Evolutionary conservation across 2,797 vertebrate genomes (phyloP).

Genomic region (Pseudopleuronectes americanus): DNA sequence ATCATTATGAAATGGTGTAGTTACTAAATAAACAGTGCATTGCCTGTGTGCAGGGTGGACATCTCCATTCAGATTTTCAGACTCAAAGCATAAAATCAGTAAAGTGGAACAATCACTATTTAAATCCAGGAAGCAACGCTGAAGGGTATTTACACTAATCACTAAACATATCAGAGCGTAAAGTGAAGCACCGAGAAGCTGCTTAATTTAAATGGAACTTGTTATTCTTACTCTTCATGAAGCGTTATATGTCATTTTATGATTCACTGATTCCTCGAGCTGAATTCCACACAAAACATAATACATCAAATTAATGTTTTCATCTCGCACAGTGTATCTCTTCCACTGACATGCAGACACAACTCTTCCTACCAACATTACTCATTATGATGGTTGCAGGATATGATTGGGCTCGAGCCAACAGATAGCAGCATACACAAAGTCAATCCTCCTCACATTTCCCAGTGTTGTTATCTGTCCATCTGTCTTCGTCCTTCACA

Average conservation of each 20-base stretch:
- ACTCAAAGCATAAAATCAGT: no score
- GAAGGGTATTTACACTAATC: no score
- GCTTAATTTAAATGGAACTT: no score
- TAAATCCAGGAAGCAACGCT: no score
- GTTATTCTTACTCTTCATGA: conserved; percentile 27
- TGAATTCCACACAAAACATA: conserved; percentile 25
- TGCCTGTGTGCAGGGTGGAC: no score
- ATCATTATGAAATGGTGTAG: no score
- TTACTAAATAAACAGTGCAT: no score
- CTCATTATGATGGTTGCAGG: conserved; percentile 25
- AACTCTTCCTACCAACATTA: conserved; percentile 16
- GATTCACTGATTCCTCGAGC: conserved; percentile 26
- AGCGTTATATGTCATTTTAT: no score
- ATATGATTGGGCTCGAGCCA: conserved; percentile 17
- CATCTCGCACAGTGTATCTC: background rate
- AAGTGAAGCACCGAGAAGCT: no score
- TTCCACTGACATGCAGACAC: conserved; percentile 24
- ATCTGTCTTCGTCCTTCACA: conserved; percentile 47
- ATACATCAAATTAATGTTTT: conserved; percentile 44
- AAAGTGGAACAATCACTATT: no score
- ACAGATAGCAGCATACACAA: conserved; percentile 34
- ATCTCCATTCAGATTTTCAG: no score
- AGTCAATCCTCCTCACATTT: conserved; percentile 23
- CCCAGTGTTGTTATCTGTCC: conserved; percentile 9
- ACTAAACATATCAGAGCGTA: no score